Conservation (phyloP, 2,888 invertebrate genomes). For the Antheraea yamamai region DNA sequence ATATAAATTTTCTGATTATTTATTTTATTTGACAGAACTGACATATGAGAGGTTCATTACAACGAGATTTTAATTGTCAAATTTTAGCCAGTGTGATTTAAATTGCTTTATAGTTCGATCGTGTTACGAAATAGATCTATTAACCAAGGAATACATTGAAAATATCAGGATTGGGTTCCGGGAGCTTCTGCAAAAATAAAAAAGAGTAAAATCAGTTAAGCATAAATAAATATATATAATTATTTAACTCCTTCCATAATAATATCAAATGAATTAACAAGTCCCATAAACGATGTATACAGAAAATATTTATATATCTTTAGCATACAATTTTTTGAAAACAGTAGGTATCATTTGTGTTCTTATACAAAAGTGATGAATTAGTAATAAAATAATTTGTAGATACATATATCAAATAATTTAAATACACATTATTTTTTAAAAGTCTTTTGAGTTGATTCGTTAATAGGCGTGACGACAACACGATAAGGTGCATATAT, state of each 20-base stretch:
- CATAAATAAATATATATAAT: conserved; percentile 17
- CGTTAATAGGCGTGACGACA: conserved; percentile 62
- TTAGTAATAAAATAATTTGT: not conserved
- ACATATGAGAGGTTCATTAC: not conserved
- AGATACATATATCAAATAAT: conserved; percentile 13
- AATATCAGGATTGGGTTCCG: not conserved
- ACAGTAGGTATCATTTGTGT: not conserved
- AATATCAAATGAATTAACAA: conserved; percentile 3
- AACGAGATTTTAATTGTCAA: not conserved
- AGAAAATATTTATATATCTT: not conserved
- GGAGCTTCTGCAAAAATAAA: conserved; percentile 15
- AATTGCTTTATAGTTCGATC: not conserved
- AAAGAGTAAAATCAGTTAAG: conserved; percentile 6
- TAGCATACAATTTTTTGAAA: not conserved
- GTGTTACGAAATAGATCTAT: not conserved
- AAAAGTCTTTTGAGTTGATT: conserved; percentile 44
- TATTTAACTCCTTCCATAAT: conserved; percentile 19
- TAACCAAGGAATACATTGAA: not conserved
- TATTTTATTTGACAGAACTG: not conserved
- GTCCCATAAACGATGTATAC: not conserved
- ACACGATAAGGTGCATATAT: conserved; percentile 70
- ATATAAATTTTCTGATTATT: not conserved
- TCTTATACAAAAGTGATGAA: not conserved
- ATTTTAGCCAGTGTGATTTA: not conserved
- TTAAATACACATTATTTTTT: conserved; percentile 28